Evolutionary conservation across 2,113 vertebrate genomes (phyloP).

Genomic region (Callaeas wilsoni): DNA sequence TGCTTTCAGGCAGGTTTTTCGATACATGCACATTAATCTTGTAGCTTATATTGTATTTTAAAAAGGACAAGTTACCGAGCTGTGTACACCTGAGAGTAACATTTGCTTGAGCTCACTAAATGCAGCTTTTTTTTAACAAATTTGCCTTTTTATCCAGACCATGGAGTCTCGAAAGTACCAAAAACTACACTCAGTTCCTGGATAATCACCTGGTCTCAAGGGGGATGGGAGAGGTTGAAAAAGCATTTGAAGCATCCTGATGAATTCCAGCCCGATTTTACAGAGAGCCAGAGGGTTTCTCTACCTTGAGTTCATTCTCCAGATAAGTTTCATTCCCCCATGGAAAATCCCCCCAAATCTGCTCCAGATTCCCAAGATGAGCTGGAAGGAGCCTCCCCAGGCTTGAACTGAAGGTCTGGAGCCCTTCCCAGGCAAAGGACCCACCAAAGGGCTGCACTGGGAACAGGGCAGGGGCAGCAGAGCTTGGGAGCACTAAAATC

Average conservation of each 20-base stretch:
- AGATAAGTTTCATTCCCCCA: background rate
- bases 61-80: background rate
- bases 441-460: background rate
- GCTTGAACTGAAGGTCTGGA: accelerated
- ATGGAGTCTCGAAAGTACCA: background rate
- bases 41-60: background rate
- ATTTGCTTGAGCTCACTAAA: background rate
- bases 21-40: background rate
- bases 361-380: accelerated
- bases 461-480: background rate
- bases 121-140: background rate
- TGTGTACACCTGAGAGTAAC: background rate
- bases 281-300: background rate
- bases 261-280: background rate
- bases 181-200: background rate
- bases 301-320: background rate
- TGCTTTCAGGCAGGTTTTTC: background rate
- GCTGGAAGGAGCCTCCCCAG: background rate
- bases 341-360: background rate
- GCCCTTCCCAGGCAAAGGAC: background rate
- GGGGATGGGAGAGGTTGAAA: background rate
- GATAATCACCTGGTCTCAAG: background rate
- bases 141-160: background rate
- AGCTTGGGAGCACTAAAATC: background rate
- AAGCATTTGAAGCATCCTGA: background rate